Percentiles rank a stretch among this genome's conserved stretches.
phyloP scores from a whole-genome alignment of 2,113 vertebrate genomes.

The Hemichromis elongatus region DNA sequence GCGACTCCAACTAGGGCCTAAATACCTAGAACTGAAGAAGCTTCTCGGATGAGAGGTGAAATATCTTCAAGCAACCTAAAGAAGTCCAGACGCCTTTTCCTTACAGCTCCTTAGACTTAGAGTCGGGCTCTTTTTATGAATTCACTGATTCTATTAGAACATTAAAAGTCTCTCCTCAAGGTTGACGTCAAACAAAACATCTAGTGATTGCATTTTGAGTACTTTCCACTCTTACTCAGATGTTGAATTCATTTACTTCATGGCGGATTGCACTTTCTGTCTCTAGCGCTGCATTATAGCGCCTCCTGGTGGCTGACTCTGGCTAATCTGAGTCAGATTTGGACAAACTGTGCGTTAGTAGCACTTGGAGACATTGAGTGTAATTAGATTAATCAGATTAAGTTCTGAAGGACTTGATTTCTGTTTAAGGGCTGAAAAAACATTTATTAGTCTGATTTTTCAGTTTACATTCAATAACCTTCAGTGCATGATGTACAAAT shows the following conservation, averaged over 20 bases:
- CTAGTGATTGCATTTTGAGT: not conserved
- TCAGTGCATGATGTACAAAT: too few species aligned
- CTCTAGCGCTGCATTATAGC: not conserved
- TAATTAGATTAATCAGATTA: not conserved
- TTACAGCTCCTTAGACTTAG: too few species aligned
- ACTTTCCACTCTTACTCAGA: not conserved
- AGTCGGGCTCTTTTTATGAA: not conserved
- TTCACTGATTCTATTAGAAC: rapidly evolving
- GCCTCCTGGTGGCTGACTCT: not conserved
- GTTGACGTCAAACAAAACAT: not conserved
- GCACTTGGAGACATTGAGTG: not conserved
- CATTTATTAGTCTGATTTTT: not conserved
- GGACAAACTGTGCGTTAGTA: rapidly evolving
- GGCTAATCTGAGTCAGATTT: not conserved
- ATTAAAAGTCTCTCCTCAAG: not conserved
- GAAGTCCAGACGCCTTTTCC: too few species aligned
- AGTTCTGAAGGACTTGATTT: not conserved
- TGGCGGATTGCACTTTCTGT: not conserved
- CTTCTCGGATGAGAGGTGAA: too few species aligned
- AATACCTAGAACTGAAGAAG: too few species aligned
- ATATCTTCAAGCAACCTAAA: too few species aligned
- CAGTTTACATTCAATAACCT: not conserved
- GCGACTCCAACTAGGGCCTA: too few species aligned
- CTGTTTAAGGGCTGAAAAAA: not conserved
- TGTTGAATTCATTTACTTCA: not conserved